A percentile compares a stretch with the other conserved stretches of the same genome.
Conservation (phyloP, 1,140 invertebrate species). For the Euwallacea similis region DNA sequence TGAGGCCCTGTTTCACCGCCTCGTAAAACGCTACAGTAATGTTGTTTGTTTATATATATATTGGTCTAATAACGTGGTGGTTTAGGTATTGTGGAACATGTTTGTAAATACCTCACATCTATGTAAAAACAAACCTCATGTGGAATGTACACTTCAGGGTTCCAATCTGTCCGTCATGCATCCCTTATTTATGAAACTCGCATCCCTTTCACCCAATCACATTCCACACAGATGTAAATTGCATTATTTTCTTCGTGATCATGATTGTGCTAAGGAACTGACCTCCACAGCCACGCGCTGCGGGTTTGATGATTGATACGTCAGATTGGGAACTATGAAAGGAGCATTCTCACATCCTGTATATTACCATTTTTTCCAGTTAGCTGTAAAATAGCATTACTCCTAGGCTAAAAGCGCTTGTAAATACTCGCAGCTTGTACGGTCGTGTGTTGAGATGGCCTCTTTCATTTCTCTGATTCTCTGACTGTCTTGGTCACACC, state of each 20-base stretch:
- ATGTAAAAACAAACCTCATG: slow-evolving; percentile 48
- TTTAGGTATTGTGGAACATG: slow-evolving; percentile 31
- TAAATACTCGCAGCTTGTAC: slow-evolving; percentile 65
- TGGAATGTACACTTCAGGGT: slow-evolving; percentile 65
- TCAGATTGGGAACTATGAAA: slow-evolving; percentile 56
- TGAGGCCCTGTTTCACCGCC: no score
- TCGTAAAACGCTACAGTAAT: no score
- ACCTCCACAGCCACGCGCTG: slow-evolving; percentile 22
- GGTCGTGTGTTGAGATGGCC: slow-evolving; percentile 50
- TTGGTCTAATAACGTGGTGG: slow-evolving; percentile 15
- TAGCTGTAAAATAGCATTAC: slow-evolving; percentile 17
- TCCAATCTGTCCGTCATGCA: slow-evolving; percentile 62
- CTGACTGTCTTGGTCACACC: slow-evolving; percentile 56
- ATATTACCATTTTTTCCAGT: slow-evolving; percentile 42
- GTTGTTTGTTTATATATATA: no score
- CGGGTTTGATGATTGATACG: slow-evolving; percentile 45
- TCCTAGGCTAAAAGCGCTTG: slow-evolving; percentile 45
- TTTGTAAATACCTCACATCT: slow-evolving; percentile 41
- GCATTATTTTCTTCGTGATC: slow-evolving; percentile 4
- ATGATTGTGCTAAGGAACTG: background rate
- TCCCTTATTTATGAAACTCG: slow-evolving; percentile 39
- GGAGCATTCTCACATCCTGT: slow-evolving; percentile 65
- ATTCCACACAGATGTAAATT: slow-evolving; percentile 43
- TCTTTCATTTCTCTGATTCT: slow-evolving; percentile 54
- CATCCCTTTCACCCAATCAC: slow-evolving; percentile 41